phyloP scores from a whole-genome alignment of 2,113 vertebrate genomes.

The Jaculus jaculus region DNA sequence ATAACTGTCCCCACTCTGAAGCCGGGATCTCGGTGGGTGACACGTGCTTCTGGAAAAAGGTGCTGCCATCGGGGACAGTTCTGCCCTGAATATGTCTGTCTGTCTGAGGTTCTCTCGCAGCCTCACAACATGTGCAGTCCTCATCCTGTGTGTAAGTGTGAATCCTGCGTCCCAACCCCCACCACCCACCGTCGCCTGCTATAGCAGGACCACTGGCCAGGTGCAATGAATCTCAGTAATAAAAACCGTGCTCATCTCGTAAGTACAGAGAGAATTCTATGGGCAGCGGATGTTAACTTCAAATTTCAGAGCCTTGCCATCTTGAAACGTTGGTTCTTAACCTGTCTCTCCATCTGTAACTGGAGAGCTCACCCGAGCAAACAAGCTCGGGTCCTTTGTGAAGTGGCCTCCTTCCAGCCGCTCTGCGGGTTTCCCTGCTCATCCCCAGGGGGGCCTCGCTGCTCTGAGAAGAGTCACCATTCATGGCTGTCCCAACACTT shows the following conservation, averaged over 20 bases:
- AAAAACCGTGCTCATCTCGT: not conserved
- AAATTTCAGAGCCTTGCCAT: not conserved
- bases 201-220: not conserved
- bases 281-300: not conserved
- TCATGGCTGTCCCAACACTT: fast-evolving
- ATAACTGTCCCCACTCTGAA: not conserved
- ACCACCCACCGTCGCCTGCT: fast-evolving
- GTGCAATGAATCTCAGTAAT: not conserved
- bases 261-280: not conserved
- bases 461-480: not conserved
- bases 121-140: not conserved
- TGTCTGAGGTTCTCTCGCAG: not conserved
- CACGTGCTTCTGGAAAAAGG: not conserved
- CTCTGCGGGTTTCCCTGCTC: fast-evolving
- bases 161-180: not conserved
- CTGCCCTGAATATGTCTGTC: not conserved
- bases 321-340: not conserved
- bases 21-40: not conserved
- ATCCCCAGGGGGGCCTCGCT: not conserved
- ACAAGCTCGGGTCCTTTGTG: too few relatives aligned
- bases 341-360: not conserved
- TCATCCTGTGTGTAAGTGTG: not conserved
- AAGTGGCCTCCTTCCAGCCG: not conserved
- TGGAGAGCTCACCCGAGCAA: slow-evolving; percentile 12
- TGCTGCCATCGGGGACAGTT: not conserved